Percentiles rank a stretch among this genome's conserved stretches.
Conservation (phyloP, 2,888 invertebrate genomes). For the Ennomos quercinarius region DNA sequence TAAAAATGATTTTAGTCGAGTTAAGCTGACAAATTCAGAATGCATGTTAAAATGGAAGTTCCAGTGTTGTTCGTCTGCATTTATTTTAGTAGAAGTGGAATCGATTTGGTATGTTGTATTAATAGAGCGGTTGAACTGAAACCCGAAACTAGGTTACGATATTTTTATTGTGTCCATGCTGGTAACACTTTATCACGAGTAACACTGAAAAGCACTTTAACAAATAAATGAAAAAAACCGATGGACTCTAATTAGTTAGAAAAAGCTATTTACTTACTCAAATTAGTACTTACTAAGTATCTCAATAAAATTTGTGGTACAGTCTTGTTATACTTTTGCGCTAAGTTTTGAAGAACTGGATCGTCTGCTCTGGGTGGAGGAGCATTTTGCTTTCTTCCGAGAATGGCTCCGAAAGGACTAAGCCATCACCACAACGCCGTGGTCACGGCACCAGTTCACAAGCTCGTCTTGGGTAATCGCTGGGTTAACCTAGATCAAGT, state of each 20-base stretch:
- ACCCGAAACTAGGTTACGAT: no score
- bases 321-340: constrained; percentile 87
- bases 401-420: constrained; percentile 89
- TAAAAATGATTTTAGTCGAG: no score
- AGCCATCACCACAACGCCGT: constrained; percentile 88
- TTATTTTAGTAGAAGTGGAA: constrained; percentile 20
- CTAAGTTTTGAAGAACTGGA: constrained; percentile 79
- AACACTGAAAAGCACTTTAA: no score
- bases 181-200: no score
- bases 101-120: constrained; percentile 17
- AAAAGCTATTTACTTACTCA: no score
- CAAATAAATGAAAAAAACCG: no score
- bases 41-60: constrained; percentile 1
- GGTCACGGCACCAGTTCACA: constrained; percentile 88
- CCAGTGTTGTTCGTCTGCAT: background rate
- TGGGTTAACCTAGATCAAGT: constrained; percentile 87
- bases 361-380: constrained; percentile 82
- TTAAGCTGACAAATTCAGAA: background rate
- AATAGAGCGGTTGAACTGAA: background rate
- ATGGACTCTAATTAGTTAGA: no score
- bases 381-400: constrained; percentile 67
- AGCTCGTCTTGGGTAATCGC: constrained; percentile 89
- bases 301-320: constrained; percentile 88
- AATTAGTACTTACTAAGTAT: constrained; percentile 87
- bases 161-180: no score